These are phyloP conservation scores for Malacoraja senta DNA, from an alignment of 2,797 vertebrate species.

Conservation along the genomic window DNA sequence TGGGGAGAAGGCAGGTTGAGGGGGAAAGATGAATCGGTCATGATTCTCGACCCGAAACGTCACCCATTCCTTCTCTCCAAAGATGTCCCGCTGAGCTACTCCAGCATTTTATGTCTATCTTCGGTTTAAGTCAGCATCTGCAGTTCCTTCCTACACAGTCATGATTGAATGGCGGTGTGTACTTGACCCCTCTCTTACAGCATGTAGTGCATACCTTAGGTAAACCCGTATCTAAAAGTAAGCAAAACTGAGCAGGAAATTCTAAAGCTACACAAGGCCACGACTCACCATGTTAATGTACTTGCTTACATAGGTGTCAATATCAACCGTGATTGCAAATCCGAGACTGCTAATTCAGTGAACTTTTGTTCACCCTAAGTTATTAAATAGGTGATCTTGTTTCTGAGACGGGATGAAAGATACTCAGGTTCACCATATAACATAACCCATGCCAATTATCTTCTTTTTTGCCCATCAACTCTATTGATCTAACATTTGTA, in stretches of 20 bases:
- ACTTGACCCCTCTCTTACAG: too few relatives aligned
- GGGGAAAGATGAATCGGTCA: too few relatives aligned
- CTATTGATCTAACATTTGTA: constrained; percentile 22
- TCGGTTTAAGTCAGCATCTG: too few relatives aligned
- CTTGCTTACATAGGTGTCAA: not conserved
- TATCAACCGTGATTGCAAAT: not conserved
- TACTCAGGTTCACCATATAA: not conserved
- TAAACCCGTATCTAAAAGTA: not conserved
- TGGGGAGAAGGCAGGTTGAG: too few relatives aligned
- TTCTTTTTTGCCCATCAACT: not conserved
- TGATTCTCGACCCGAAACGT: too few relatives aligned
- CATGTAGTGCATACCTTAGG: not conserved
- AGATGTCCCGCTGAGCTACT: too few relatives aligned
- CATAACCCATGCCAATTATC: constrained; percentile 17
- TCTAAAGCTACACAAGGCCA: not conserved
- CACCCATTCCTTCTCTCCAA: too few relatives aligned
- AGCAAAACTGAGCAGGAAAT: not conserved
- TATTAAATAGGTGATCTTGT: constrained; percentile 2
- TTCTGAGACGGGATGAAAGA: constrained; percentile 14
- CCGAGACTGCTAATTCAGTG: constrained; percentile 24
- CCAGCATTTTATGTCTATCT: too few relatives aligned
- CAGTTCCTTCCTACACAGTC: too few relatives aligned
- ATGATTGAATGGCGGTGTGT: too few relatives aligned
- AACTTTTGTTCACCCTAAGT: constrained; percentile 13
- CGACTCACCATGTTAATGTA: not conserved